These are phyloP conservation scores for Drosophila affinis DNA, from an alignment of 2,888 invertebrate species.

Conservation along the genomic window DNA sequence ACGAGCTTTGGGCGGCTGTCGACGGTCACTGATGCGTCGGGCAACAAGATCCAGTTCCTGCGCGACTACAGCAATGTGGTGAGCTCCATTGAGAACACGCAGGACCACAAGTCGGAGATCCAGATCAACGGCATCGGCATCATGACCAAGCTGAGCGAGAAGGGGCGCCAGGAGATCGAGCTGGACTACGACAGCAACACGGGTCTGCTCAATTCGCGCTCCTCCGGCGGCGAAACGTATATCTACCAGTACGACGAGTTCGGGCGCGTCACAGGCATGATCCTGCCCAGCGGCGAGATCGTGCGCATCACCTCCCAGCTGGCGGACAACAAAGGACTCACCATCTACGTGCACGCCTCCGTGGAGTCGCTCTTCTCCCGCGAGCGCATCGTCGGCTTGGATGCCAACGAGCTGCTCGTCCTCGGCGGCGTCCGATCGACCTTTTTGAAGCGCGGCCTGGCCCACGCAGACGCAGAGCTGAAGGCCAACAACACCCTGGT, in stretches of 20 bases:
- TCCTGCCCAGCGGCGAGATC: slow-evolving; percentile 95
- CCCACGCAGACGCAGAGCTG: slow-evolving; percentile 90
- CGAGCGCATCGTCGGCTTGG: slow-evolving; percentile 84
- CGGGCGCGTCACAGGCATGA: slow-evolving; percentile 93
- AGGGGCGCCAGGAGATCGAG: slow-evolving; percentile 94
- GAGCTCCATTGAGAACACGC: slow-evolving; percentile 96
- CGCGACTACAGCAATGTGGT: slow-evolving; percentile 96
- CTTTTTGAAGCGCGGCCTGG: slow-evolving; percentile 88
- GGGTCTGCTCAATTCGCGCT: slow-evolving; percentile 93
- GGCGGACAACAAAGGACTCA: slow-evolving; percentile 90
- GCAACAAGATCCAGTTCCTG: slow-evolving; percentile 95
- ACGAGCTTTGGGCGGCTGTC: slow-evolving; percentile 97
- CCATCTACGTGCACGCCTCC: slow-evolving; percentile 88
- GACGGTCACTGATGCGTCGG: slow-evolving; percentile 96
- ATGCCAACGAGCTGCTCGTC: slow-evolving; percentile 86
- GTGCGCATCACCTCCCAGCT: slow-evolving; percentile 91
- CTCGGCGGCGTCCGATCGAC: slow-evolving; percentile 88
- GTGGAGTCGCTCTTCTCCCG: slow-evolving; percentile 85
- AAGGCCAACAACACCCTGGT: slow-evolving; percentile 91
- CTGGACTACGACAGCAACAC: slow-evolving; percentile 95
- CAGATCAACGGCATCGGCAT: slow-evolving; percentile 97
- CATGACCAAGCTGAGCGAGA: slow-evolving; percentile 93
- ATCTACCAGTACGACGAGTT: slow-evolving; percentile 96
- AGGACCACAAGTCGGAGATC: slow-evolving; percentile 95
- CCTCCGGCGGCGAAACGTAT: slow-evolving; percentile 93